Evolutionary conservation across 1,140 invertebrate genomes (phyloP), one percentile per base, ranked within the genome.

Genomic region (Leptopilina boulardi): DNA sequence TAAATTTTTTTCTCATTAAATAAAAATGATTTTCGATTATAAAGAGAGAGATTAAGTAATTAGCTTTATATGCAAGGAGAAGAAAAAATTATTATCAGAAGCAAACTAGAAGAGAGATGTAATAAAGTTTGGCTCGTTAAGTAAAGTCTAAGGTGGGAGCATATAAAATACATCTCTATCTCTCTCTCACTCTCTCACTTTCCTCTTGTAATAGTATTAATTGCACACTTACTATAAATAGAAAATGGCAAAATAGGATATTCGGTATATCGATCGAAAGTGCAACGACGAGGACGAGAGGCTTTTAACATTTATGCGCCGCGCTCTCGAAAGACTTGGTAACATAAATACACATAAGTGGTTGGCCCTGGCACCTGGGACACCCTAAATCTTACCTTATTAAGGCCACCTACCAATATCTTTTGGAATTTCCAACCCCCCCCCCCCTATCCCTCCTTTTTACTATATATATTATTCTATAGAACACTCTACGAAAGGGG

Each of bases 341-440:
- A 80, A 84, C 83, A 83, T 84, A 83, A 83, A 81, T 51, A 79
- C 70, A 79, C 81, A 41, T 75, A 76, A 74, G 75, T 77, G 78
- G 72, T 47, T 76, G 79, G 74, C 71, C 79, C 77, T 30, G 75
- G 74, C 83, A 84, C 81, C 83, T 84, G 83, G 76, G 79, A 77
- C 81, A 82, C 77, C 78, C 77, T 81, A 81, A 84, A 84, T 84
- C 83, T 83, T 82, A 56, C 75, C 83, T 81, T 84, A 81, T 83
- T 84, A 83, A 84, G 81, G 81, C 81, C 77, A 30, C 79, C 80
- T 34, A 19, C 72, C 38, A 71, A 23, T 34, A 42, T 71, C n/a
- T 72, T 54, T 51, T 42, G 2, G 70, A 71, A 26, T 51, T 70
- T 59, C n/a, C n/a, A n/a, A n/a, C n/a, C n/a, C n/a, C n/a, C n/a